A percentile compares a stretch with the other conserved stretches of the same genome.
Conservation (phyloP, 2,113 vertebrate species). For the Phyllostomus discolor region DNA sequence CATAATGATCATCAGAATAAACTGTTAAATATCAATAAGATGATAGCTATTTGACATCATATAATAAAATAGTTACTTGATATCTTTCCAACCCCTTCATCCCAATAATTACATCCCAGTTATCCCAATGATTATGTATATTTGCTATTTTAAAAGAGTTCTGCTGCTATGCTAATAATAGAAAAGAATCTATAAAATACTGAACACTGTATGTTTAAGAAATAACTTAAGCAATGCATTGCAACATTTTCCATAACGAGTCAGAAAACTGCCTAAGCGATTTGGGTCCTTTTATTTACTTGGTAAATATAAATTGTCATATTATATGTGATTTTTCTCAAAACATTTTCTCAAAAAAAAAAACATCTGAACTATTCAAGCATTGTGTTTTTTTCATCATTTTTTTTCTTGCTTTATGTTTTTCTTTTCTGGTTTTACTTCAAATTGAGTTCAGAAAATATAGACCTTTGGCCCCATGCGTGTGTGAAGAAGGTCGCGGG, state of each 20-base stretch:
- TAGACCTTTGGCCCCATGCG: background rate
- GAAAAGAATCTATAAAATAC: background rate
- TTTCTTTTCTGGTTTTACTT: slow-evolving; percentile 3
- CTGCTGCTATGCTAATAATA: background rate
- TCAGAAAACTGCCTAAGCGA: background rate
- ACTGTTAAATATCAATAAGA: background rate
- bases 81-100: background rate
- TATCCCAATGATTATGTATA: background rate
- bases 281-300: background rate
- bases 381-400: background rate
- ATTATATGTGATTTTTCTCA: background rate
- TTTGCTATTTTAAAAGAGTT: background rate
- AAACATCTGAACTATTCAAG: background rate
- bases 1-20: background rate
- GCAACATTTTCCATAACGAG: background rate
- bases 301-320: background rate
- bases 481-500: background rate
- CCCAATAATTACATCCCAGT: background rate
- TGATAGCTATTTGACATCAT: background rate
- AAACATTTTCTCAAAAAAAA: background rate
- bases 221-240: background rate
- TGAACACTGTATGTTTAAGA: background rate
- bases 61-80: background rate
- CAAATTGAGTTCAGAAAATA: background rate
- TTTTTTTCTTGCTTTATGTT: background rate